Evolutionary conservation across 2,888 invertebrate genomes (phyloP), one percentile per base, ranked within the genome.

Genomic region (Eristalis intricaria): DNA sequence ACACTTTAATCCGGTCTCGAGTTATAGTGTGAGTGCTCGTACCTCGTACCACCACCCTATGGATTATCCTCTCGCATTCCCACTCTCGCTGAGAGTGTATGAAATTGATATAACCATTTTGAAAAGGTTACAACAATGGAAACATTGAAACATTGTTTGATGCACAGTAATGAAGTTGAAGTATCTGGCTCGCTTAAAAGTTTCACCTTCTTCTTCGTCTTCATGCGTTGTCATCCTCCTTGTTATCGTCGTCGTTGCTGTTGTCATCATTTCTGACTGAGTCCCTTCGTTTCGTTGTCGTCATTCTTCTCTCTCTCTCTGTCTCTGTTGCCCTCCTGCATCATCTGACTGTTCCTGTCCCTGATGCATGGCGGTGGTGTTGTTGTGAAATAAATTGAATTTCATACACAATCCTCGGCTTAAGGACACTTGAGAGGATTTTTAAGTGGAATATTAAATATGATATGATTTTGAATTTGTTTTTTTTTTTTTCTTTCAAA

Each of bases 381-480:
- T 32, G 32, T 32, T 32, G 32, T 8, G 68, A 66, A 76, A 76
- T 63, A 84, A 84, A 84, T 84, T 84, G 80, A 84, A 81, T 84
- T 84, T 80, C 66, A 40, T 76, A 76, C 75, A 70, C 68, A 71
- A 84, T 81, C 58, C 71, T 65, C 32, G 81, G 63, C 84, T 76
- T 84, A 84, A 84, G 84, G 81, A 84, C 76, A 84, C 84, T 84
- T 68, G 80, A 84, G 71, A 81, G 63, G 66, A 76, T 76, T 84
- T 84, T 84, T 84, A 84, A 84, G 84, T 84, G 76, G 84, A 84
- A 84, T 84, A 84, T 84, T 81, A 84, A 84, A 84, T 84, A 84
- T 81, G 80, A 84, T 76, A 71, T 81, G 50, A 71, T 70, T 75
- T 75, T 43, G 43, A 43, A 19, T n/a, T 32, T 29, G 29, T 29